Percentiles rank a stretch among this genome's conserved stretches.
Evolutionary conservation across 2,113 vertebrate genomes (phyloP).

Genomic region (Rhabdomys dilectus): DNA sequence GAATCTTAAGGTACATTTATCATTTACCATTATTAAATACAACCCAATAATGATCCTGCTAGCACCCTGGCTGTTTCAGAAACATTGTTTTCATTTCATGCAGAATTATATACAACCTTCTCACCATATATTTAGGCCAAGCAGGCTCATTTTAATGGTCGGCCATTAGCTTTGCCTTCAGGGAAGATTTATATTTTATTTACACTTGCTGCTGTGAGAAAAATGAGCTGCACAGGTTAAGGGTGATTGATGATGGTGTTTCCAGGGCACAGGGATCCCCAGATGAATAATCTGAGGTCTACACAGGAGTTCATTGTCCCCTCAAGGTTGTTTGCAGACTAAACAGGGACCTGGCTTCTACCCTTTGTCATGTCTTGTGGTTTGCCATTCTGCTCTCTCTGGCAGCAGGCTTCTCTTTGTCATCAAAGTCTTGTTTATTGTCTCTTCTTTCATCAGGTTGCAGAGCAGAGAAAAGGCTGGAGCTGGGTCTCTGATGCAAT

Average conservation of each 20-base stretch:
- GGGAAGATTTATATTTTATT: slow-evolving; percentile 56
- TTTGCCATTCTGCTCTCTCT: background rate
- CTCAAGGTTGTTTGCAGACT: background rate
- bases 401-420: background rate
- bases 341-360: background rate
- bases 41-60: background rate
- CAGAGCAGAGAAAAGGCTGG: background rate
- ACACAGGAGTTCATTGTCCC: background rate
- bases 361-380: background rate
- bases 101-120: background rate
- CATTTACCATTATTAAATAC: slow-evolving; percentile 38
- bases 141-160: slow-evolving; percentile 37
- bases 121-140: slow-evolving; percentile 24
- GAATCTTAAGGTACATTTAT: slow-evolving; percentile 14
- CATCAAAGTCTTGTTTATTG: background rate
- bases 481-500: background rate
- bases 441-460: background rate
- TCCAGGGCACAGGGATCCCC: background rate
- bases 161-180: slow-evolving; percentile 35
- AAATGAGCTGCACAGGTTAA: background rate
- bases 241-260: slow-evolving; percentile 44
- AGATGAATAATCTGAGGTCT: background rate
- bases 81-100: background rate
- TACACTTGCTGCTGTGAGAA: background rate
- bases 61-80: slow-evolving; percentile 35